Evolutionary conservation across 2,888 invertebrate genomes (phyloP).

Genomic region (Cylindroiulus punctatus): DNA sequence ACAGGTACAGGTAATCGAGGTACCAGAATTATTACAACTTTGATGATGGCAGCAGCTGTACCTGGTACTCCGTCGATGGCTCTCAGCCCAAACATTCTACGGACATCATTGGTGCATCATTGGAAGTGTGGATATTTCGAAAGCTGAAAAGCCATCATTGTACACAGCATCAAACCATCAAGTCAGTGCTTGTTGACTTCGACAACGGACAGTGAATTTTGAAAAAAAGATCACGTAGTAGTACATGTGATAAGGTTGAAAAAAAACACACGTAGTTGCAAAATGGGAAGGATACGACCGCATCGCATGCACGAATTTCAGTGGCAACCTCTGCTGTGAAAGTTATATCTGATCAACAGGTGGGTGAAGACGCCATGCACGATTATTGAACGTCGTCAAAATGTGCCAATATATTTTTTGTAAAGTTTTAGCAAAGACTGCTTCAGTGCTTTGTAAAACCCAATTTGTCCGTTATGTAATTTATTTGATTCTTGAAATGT

Average conservation of each 20-base stretch:
- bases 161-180: not conserved
- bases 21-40: not conserved
- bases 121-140: not conserved
- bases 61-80: not conserved
- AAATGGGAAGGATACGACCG: not conserved
- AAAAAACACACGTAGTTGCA: not conserved
- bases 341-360: not conserved
- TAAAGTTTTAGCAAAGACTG: not conserved
- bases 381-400: no score
- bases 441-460: no score
- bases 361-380: not conserved
- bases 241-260: not conserved
- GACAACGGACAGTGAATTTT: not conserved
- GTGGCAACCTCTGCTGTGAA: not conserved
- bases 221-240: not conserved
- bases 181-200: not conserved
- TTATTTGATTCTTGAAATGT: no score
- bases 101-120: not conserved
- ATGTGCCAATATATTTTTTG: not conserved
- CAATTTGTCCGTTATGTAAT: no score
- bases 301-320: not conserved
- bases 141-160: not conserved
- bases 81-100: not conserved
- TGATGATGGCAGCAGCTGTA: constrained; percentile 7
- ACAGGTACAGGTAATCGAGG: not conserved